Evolutionary conservation across 2,888 invertebrate species (phyloP).

Genomic region (Macrosoma leucophasiata): DNA sequence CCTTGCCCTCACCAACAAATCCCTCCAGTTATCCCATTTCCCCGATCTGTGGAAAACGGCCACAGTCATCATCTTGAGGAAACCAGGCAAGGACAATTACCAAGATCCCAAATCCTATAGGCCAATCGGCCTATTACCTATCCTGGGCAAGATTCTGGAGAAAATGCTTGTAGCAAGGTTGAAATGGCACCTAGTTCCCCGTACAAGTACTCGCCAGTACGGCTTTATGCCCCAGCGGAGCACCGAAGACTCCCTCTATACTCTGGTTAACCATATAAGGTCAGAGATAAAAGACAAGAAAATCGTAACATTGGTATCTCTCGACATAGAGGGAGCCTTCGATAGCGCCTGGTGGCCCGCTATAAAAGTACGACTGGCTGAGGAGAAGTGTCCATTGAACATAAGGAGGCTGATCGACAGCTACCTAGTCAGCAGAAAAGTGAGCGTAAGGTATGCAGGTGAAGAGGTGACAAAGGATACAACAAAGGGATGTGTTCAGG

Average conservation of each 20-base stretch:
- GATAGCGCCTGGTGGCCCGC: conserved; percentile 14
- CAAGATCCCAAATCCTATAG: conserved; percentile 16
- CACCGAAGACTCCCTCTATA: conserved; percentile 8
- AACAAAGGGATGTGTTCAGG: conserved; percentile 18
- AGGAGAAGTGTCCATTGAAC: conserved; percentile 11
- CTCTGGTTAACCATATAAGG: neutral
- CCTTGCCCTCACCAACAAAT: no score
- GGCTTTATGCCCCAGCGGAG: conserved; percentile 14
- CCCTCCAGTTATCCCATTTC: no score
- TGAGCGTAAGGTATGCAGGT: conserved; percentile 7
- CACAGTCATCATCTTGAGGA: no score
- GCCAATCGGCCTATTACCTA: conserved; percentile 15
- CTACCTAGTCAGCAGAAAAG: conserved; percentile 12
- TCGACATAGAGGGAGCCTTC: conserved; percentile 9
- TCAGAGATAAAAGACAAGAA: neutral
- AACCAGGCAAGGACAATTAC: no score
- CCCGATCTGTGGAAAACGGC: no score
- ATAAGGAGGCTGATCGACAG: conserved; percentile 5
- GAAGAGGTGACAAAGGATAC: conserved; percentile 2
- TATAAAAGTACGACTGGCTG: neutral
- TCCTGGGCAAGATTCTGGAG: conserved; percentile 11
- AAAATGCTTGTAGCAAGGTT: conserved; percentile 10
- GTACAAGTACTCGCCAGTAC: conserved; percentile 10
- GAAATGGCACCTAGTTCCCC: conserved; percentile 12
- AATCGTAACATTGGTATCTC: conserved; percentile 1